Evolutionary conservation across 2,797 vertebrate species (phyloP).

Genomic region (Trichosurus vulpecula): DNA sequence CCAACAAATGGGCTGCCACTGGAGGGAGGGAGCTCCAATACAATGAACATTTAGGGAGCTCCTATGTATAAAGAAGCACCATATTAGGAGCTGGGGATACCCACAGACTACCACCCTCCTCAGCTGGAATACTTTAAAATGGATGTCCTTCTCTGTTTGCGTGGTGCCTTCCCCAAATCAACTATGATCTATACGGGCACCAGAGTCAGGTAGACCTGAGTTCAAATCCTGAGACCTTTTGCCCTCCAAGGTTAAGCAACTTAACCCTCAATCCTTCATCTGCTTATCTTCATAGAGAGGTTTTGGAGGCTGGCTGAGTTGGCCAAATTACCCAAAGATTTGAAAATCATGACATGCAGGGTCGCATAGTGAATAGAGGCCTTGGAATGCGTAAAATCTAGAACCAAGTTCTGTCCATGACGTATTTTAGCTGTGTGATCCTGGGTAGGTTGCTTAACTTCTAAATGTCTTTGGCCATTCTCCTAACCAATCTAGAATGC

Average conservation of each 20-base stretch:
- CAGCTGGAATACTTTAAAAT: background rate
- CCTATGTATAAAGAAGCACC: background rate
- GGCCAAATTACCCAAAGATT: background rate
- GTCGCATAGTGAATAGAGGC: background rate
- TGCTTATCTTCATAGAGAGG: background rate
- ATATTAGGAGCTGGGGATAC: background rate
- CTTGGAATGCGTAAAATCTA: background rate
- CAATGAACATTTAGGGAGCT: background rate
- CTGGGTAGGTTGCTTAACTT: background rate
- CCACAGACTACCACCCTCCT: background rate
- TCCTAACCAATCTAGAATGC: background rate
- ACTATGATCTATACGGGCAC: background rate
- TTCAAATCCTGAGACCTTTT: background rate
- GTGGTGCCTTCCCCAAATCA: background rate
- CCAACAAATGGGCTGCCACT: background rate
- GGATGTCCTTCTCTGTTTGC: background rate
- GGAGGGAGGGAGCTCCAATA: background rate
- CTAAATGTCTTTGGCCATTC: background rate
- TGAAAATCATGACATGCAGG: background rate
- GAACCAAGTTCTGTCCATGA: background rate
- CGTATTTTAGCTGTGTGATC: background rate
- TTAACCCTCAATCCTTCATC: background rate
- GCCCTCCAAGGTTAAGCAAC: background rate
- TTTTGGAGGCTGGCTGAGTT: background rate
- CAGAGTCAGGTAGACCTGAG: background rate